Base-by-base conservation (phyloP, 2,888 invertebrate genomes). In the Agrilus biguttatus region DNA sequence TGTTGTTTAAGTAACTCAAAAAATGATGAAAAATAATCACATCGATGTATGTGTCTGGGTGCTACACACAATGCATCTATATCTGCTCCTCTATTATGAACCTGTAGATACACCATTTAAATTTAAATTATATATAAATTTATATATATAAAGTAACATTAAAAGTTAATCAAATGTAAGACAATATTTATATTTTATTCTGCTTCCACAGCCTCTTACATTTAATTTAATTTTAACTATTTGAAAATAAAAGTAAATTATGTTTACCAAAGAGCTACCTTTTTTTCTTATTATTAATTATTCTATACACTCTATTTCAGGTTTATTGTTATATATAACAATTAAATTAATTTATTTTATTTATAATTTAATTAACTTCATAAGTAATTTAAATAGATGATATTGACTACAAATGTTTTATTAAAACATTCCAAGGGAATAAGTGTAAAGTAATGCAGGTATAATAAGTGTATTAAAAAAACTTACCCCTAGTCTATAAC, bases 21-120 rank as follows among this genome's bases (percentile, higher is more conserved):
- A 69, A 99, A 98, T 1, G 91, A 82, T n/a, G 79, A 71, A 67
- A 99, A 99, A 68, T 97, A 98, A 67, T 99, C 98, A 1, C 75
- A 68, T 42, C 98, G 75, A 57, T 88, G 85, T 49, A 98, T 88
- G 66, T 98, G 97, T 35, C 95, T 75, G 10, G 98, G 98, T 21
- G 91, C 96, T 17, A 99, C 96, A 69, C 96, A 96, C 21, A 99
- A 67, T 0, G 97, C 96, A 72, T 98, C 98, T 56, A 99, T 98
- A 73, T 98, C 98, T 48, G 97, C 97, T 33, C 97, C 97, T 69
- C 88, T 83, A 56, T 92, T 92, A 63, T 96, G 96, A 7, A 97
- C 77, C 77, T 77, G 57, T 6, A 6, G 21, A 21, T 7, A 21
- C 7, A 21, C 21, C 21, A 6, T 21, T 21, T 5, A 21, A 21